Evolutionary conservation across 2,888 invertebrate species (phyloP).

Genomic region (Agriopis marginaria): DNA sequence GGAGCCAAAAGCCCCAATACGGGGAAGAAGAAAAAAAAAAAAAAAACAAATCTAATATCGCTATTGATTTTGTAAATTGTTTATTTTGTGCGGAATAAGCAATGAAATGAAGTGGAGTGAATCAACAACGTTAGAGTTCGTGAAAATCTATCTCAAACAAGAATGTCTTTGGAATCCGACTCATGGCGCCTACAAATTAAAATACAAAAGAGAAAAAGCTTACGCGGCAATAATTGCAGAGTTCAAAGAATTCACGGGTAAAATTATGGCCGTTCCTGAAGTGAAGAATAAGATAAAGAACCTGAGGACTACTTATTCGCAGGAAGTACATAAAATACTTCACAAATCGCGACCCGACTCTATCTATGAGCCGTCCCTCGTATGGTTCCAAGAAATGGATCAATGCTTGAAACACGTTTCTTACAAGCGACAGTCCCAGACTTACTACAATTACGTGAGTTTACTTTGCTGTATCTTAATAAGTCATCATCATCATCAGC

Average conservation of each 20-base stretch:
- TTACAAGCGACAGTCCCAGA: slow-evolving; percentile 52
- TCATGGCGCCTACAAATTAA: slow-evolving; percentile 73
- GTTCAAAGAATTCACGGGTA: slow-evolving; percentile 66
- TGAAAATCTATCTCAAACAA: slow-evolving; percentile 79
- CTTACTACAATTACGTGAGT: slow-evolving; percentile 24
- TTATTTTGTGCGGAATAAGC: slow-evolving; percentile 22
- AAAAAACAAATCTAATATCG: no score
- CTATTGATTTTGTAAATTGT: background rate
- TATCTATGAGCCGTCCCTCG: slow-evolving; percentile 71
- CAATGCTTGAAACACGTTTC: slow-evolving; percentile 71
- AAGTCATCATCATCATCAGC: no score
- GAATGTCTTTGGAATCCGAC: slow-evolving; percentile 82
- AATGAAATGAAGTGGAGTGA: slow-evolving; percentile 84
- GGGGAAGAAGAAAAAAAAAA: no score
- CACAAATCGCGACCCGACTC: slow-evolving; percentile 71
- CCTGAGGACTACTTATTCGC: slow-evolving; percentile 78
- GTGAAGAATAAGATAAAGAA: slow-evolving; percentile 82
- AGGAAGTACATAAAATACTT: slow-evolving; percentile 79
- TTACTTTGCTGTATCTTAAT: background rate
- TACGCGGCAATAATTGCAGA: slow-evolving; percentile 66
- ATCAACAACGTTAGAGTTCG: slow-evolving; percentile 76
- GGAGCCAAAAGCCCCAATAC: no score
- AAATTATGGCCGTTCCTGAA: slow-evolving; percentile 66
- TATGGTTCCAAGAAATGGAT: slow-evolving; percentile 81
- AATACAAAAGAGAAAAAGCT: slow-evolving; percentile 70